A percentile compares a stretch with the other conserved stretches of the same genome.
These are phyloP conservation scores for Caenorhabditis sp. DNA, from an alignment of 2,888 invertebrate genomes.

Conservation along the genomic window DNA sequence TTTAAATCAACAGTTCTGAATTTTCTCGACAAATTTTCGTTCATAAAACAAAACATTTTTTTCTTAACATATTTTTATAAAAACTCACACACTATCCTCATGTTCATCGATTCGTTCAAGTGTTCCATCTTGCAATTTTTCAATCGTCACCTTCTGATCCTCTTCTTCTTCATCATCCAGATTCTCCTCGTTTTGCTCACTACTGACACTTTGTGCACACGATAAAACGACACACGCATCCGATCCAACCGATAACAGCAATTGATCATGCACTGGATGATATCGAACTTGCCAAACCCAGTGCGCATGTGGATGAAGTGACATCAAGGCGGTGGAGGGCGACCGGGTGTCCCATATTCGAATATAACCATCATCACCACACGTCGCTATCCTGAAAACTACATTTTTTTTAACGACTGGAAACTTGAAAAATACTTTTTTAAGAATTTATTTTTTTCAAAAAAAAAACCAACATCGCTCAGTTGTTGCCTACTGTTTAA, in stretches of 20 bases:
- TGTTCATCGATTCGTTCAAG: slow-evolving; percentile 89
- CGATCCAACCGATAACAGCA: slow-evolving; percentile 90
- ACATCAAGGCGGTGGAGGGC: background rate
- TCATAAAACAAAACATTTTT: background rate
- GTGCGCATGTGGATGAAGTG: background rate
- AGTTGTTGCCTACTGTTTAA: background rate
- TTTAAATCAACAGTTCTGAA: background rate
- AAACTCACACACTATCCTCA: slow-evolving; percentile 89
- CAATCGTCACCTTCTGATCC: slow-evolving; percentile 13
- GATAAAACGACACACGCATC: slow-evolving; percentile 90
- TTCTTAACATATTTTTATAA: background rate
- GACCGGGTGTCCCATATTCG: background rate
- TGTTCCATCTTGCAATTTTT: slow-evolving; percentile 76
- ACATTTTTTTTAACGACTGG: background rate
- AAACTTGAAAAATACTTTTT: background rate
- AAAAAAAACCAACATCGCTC: background rate
- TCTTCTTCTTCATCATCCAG: slow-evolving; percentile 45
- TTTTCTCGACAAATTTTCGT: too few relatives aligned
- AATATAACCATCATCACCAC: background rate
- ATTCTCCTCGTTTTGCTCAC: slow-evolving; percentile 33
- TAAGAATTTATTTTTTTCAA: too few relatives aligned
- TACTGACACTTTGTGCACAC: slow-evolving; percentile 50
- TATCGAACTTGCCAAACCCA: background rate
- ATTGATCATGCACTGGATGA: slow-evolving; percentile 94
- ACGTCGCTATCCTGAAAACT: background rate